Base-by-base conservation (phyloP, 2,888 invertebrate species). In the Elysia crispata region DNA sequence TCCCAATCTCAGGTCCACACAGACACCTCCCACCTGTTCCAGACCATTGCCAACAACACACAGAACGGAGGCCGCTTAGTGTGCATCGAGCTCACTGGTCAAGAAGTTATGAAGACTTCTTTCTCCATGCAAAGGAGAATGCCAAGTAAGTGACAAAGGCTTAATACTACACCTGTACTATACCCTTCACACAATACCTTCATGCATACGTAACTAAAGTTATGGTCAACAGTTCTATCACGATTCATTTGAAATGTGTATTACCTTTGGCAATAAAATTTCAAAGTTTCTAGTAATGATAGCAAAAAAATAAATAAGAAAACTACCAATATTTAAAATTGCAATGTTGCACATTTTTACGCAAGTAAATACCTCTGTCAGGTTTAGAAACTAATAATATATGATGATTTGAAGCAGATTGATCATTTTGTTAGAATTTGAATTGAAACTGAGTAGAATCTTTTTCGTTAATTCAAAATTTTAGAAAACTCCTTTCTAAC, bases 51-150 rank as follows among this genome's bases (percentile, higher is more conserved):
- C 8, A 84, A 85, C 50, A 83, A 86, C 70, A 84, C 88, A 1
- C 80, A 83, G 28, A 79, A 76, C 31, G 87, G 88, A 11, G 88
- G 87, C 0, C 83, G 88, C 8, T 81, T 88, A 28, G 77, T 88
- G 8, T 87, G 88, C 70, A 81, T 89, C 5, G 88, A 88, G 62
- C 81, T 87, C 49, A 87, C 87, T 0, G 88, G 88, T 6, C 85
- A 86, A 30, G 73, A 62, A 1, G 64, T 20, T 0, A 15, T 23
- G 8, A 41, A 50, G n/a, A 3, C 15, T 8, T 18, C 28, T 8
- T 8, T 23, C 1, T 49, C 23, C 31, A 23, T 64, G 49, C n/a
- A 15, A 18, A 23, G 5, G 5, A 69, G 69, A 57, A 54, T 60
- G 23, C 69, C 70, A 69, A 31, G 77, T 77, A 57, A 31, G n/a